Percentiles rank a stretch among this genome's conserved stretches.
Conservation (phyloP, 1,140 invertebrate species). For the Samia ricini region DNA sequence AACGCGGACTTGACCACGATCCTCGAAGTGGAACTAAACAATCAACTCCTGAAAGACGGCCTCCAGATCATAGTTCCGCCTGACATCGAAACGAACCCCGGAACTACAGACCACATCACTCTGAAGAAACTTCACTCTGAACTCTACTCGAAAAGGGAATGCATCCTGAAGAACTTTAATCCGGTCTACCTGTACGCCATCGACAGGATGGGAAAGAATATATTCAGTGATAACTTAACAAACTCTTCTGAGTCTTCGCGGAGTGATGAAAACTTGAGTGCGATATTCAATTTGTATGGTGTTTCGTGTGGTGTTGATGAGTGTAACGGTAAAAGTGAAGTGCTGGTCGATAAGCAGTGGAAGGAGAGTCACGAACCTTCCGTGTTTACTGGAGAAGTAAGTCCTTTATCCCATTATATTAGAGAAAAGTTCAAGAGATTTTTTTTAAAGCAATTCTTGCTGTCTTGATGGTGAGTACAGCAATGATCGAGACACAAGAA, state of each 20-base stretch:
- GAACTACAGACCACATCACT: constrained; percentile 27
- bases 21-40: constrained; percentile 86
- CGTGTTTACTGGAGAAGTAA: constrained; percentile 58
- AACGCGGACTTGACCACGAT: constrained; percentile 81
- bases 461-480: no score
- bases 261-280: constrained; percentile 62
- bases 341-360: constrained; percentile 17
- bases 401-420: not conserved
- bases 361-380: constrained; percentile 33
- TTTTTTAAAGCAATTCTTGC: no score
- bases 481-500: no score
- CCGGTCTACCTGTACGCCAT: constrained; percentile 67
- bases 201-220: constrained; percentile 55
- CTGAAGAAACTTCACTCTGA: constrained; percentile 56
- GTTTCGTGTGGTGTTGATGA: constrained; percentile 26
- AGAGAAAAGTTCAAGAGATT: no score
- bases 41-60: constrained; percentile 84
- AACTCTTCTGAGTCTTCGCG: constrained; percentile 28
- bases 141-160: constrained; percentile 56
- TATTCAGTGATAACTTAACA: constrained; percentile 55
- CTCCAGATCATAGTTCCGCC: constrained; percentile 86
- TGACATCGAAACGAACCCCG: constrained; percentile 64
- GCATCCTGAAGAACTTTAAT: constrained; percentile 56
- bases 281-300: constrained; percentile 52
- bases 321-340: constrained; percentile 15